Conservation (phyloP, 2,797 vertebrate species). For the Clarias platycephalus region DNA sequence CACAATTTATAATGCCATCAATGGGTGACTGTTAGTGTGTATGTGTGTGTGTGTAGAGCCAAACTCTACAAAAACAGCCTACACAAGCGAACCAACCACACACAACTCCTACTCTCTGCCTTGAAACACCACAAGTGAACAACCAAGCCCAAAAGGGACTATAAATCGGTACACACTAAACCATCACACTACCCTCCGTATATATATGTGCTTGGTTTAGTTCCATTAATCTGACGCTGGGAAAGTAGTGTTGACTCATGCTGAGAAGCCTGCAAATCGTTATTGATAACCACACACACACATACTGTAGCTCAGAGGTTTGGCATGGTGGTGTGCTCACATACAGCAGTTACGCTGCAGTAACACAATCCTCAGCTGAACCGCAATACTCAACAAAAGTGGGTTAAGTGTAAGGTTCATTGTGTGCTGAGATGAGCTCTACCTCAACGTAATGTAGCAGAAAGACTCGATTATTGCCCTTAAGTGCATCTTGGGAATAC, state of each 20-base stretch:
- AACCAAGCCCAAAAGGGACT: slow-evolving; percentile 57
- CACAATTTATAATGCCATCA: background rate
- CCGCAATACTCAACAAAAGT: slow-evolving; percentile 35
- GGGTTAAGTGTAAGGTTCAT: background rate
- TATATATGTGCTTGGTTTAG: slow-evolving; percentile 31
- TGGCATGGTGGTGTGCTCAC: slow-evolving; percentile 17
- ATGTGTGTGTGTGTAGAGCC: background rate
- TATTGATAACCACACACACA: slow-evolving; percentile 25
- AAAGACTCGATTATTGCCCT: background rate
- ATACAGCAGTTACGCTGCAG: slow-evolving; percentile 21
- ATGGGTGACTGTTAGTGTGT: background rate
- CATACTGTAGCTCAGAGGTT: slow-evolving; percentile 21
- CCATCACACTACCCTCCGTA: background rate
- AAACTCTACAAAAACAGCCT: background rate
- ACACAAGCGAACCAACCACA: slow-evolving; percentile 26
- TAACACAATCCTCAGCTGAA: slow-evolving; percentile 24
- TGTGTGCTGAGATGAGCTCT: background rate
- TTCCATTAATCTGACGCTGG: slow-evolving; percentile 58
- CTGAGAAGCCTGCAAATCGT: slow-evolving; percentile 8
- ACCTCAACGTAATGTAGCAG: background rate
- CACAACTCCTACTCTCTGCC: background rate
- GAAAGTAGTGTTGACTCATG: slow-evolving; percentile 36
- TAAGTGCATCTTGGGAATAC: background rate
- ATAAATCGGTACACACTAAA: slow-evolving; percentile 25
- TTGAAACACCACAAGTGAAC: slow-evolving; percentile 51